Base-by-base conservation (phyloP, 2,888 invertebrate genomes). In the Drosophila meridionalis region DNA sequence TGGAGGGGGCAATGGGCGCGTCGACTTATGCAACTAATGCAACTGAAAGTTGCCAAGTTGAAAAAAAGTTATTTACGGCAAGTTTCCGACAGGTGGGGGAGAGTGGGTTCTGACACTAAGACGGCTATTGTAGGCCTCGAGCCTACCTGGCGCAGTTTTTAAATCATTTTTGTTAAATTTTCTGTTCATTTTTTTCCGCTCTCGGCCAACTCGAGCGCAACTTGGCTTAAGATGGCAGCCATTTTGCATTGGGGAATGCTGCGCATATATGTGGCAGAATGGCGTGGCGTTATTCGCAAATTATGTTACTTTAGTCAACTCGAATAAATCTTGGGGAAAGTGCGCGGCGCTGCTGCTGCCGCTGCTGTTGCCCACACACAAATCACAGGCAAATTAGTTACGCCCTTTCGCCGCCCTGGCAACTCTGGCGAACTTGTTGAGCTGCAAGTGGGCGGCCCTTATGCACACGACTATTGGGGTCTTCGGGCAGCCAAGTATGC, bases 281-380 rank as follows among this genome's bases (percentile, higher is more conserved):
- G 69, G 55, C 40, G 52, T 34, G 57, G 56, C 73, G 73, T 66
- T 87, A 85, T 71, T 69, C 48, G 82, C 85, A 89, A 85, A 78
- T 86, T 89, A 86, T 86, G 87, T 81, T 83, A 89, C 86, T 86
- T 86, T 74, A 73, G 71, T 73, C 74, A 86, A 86, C 88, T 86
- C 90, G 65, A 69, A 86, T 86, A 86, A 86, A 86, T 86, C 86
- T 85, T 78, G 56, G 48, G 59, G 32, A 42, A 65, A 73, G 68
- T 63, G 73, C 55, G 69, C 12, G 14, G 14, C 8, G 30, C 32
- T 32, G n/a, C 1, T 38, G 45, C 55, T 50, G 26, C 61, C 52
- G 63, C 47, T 56, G 69, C 65, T 58, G 50, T 43, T 59, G 56
- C 66, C 62, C 63, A 69, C 69, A 72, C 83, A 80, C 86, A 83